Base-by-base conservation (phyloP, 2,797 vertebrate species). In the Cichlasoma orientale region DNA sequence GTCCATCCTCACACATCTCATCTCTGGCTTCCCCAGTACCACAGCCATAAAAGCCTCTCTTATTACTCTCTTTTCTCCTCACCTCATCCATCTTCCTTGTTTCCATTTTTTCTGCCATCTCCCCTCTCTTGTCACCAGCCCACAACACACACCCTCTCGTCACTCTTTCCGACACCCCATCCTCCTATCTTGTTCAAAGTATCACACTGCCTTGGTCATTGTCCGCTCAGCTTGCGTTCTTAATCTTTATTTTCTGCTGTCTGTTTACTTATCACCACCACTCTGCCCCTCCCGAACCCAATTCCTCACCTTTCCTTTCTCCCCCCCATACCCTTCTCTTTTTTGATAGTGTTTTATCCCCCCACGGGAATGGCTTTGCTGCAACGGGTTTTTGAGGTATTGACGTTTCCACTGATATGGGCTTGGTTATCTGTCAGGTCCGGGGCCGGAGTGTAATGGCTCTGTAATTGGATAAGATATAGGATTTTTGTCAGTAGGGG, bases 381-480 rank as follows among this genome's bases (percentile, higher is more conserved):
- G 73, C 79, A 81, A 78, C 41, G 44, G 70, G 53, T 92, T 94
- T 95, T 92, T 94, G 89, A 93, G 84, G 89, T 91, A 94, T 95
- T 95, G 93, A 93, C 92, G 82, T 93, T 92, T 92, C 82, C 84
- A 91, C 86, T 92, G 92, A 94, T 94, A 90, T 21, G 38, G 79
- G 74, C 83, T 84, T 88, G 86, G 92, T 94, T 95, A 93, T 94
- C 92, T 93, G 89, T 92, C 89, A 91, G 71, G 83, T 86, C 87
- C 18, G 54, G 38, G 82, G 83, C 86, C 82, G 82, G 77, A 89
- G 89, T 90, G 87, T 94, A 95, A 95, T 94, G 91, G 89, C 83
- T 91, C 80, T 91, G 88, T 95, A 94, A 94, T 94, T 93, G 93
- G 91, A 94, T 93, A 92, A 93, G 93, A 92, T 93, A 92, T 93